Percentiles rank a stretch among this genome's conserved stretches.
These are phyloP conservation scores for Euphydryas editha DNA, from an alignment of 2,888 invertebrate species.

Conservation along the genomic window DNA sequence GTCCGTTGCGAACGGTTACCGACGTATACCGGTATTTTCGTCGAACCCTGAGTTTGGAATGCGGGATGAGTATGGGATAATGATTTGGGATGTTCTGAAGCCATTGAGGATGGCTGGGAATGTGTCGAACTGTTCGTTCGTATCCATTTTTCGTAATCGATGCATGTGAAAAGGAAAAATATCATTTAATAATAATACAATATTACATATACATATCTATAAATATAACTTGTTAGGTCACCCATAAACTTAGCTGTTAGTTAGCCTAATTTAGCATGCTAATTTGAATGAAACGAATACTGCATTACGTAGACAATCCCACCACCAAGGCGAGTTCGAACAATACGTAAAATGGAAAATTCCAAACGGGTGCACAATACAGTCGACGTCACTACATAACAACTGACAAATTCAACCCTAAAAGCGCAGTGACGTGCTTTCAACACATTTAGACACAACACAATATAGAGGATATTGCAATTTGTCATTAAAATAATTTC, in stretches of 20 bases:
- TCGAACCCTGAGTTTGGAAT: conserved; percentile 85
- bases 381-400: conserved; percentile 57
- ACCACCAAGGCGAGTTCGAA: conserved; percentile 37
- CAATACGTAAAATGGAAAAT: conserved; percentile 24
- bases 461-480: too few relatives aligned
- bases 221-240: conserved; percentile 51
- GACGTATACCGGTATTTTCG: conserved; percentile 89
- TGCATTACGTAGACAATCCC: conserved; percentile 15
- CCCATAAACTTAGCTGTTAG: conserved; percentile 23
- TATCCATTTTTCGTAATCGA: conserved; percentile 68
- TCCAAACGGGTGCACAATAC: conserved; percentile 35
- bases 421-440: conserved; percentile 64
- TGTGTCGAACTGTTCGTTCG: conserved; percentile 74
- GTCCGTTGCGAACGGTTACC: conserved; percentile 85
- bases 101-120: conserved; percentile 82
- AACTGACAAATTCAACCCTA: conserved; percentile 41
- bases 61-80: conserved; percentile 80
- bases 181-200: conserved; percentile 42
- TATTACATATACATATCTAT: conserved; percentile 37
- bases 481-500: conserved; percentile 41
- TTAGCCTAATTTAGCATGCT: conserved; percentile 32
- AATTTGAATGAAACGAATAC: not conserved
- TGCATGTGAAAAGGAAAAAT: conserved; percentile 77
- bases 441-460: conserved; percentile 42
- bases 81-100: conserved; percentile 77